Conservation (phyloP, 1,140 invertebrate genomes). For the Drosophila nikananu region DNA sequence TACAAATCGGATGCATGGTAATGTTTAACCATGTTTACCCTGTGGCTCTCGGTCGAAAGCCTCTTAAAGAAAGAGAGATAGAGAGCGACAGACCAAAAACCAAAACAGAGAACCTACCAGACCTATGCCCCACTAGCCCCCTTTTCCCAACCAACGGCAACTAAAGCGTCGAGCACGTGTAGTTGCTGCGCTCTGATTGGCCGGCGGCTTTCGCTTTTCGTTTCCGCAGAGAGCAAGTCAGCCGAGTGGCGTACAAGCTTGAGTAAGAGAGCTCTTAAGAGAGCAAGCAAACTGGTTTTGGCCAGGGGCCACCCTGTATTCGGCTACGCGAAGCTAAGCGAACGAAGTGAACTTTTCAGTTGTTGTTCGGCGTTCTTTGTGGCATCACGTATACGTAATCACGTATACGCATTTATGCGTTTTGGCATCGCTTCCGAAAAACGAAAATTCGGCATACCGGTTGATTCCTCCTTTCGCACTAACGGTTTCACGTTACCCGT, state of each 20-base stretch:
- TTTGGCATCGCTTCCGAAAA: conserved; percentile 42
- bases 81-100: conserved; percentile 43
- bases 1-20: conserved; percentile 3
- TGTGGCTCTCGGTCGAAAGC: conserved; percentile 6
- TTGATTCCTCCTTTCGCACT: conserved; percentile 31
- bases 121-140: not conserved
- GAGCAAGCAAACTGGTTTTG: conserved; percentile 51
- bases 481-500: conserved; percentile 24
- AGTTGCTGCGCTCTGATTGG: conserved; percentile 70
- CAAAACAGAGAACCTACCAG: conserved; percentile 74
- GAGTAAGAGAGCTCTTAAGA: conserved; percentile 30
- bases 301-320: conserved; percentile 56
- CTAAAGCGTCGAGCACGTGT: conserved; percentile 71
- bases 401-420: not conserved
- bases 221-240: conserved; percentile 35
- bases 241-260: not conserved
- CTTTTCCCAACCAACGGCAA: not conserved
- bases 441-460: conserved; percentile 50
- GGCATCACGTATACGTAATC: conserved; percentile 34
- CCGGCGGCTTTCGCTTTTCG: conserved; percentile 74
- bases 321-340: not conserved
- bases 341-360: conserved; percentile 43
- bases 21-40: conserved; percentile 38
- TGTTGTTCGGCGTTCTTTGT: conserved; percentile 77
- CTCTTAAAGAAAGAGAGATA: conserved; percentile 32